phyloP scores from a whole-genome alignment of 1,140 invertebrate genomes.

The Zaprionus lachaisei region DNA sequence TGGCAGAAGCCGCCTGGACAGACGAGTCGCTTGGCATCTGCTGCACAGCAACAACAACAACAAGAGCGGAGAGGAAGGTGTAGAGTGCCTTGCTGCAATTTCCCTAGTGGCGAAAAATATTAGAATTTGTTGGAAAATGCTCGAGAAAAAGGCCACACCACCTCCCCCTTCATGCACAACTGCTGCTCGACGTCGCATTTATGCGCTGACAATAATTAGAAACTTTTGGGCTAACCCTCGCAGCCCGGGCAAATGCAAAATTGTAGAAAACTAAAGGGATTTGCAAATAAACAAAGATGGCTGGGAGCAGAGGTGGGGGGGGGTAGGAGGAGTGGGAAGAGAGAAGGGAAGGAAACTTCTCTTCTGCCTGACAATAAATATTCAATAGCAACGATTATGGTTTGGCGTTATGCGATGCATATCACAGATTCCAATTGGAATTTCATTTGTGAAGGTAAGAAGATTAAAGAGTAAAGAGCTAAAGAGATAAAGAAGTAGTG shows the following conservation, averaged over 20 bases:
- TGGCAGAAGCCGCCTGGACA: background rate
- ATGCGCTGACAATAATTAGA: constrained; percentile 63
- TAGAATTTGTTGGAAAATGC: constrained; percentile 35
- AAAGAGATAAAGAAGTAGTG: background rate
- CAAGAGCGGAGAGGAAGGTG: background rate
- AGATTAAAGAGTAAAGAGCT: too few relatives aligned
- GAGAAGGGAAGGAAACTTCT: background rate
- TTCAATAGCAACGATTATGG: constrained; percentile 39
- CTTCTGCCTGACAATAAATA: constrained; percentile 31
- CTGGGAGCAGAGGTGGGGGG: background rate
- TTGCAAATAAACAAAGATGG: constrained; percentile 1
- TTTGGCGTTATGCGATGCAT: constrained; percentile 2
- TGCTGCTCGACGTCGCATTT: constrained; percentile 20
- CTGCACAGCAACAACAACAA: background rate
- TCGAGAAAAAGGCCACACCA: background rate
- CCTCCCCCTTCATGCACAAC: too few relatives aligned
- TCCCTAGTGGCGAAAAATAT: constrained; percentile 21
- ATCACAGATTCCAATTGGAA: constrained; percentile 6
- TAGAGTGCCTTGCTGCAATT: constrained; percentile 1
- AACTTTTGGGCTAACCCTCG: constrained; percentile 47
- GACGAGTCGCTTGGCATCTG: background rate
- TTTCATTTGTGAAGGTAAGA: background rate
- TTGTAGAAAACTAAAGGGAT: constrained; percentile 29
- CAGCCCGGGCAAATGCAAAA: background rate
- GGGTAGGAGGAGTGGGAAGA: background rate